Conservation (phyloP, 1,140 invertebrate genomes). For the Mylabris phalerata region DNA sequence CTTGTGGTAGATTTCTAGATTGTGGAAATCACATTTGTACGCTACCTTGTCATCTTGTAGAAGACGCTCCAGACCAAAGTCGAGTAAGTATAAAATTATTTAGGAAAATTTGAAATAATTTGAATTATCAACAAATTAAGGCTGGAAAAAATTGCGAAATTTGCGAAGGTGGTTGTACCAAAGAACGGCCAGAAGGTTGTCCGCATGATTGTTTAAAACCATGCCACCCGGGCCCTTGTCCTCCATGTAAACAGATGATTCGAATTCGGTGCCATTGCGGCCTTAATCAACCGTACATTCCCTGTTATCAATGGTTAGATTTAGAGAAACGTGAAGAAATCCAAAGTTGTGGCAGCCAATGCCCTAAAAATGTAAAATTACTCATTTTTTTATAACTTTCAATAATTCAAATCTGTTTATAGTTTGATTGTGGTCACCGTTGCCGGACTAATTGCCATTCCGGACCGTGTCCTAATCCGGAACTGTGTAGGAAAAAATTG, state of each 20-base stretch:
- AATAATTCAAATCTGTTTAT: slow-evolving; percentile 28
- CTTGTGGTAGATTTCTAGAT: slow-evolving; percentile 58
- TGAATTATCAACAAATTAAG: slow-evolving; percentile 10
- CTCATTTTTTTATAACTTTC: slow-evolving; percentile 15
- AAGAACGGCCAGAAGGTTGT: slow-evolving; percentile 67
- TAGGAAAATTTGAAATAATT: background rate
- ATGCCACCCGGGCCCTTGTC: slow-evolving; percentile 69
- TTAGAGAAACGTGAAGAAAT: slow-evolving; percentile 49
- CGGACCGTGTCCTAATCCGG: slow-evolving; percentile 59
- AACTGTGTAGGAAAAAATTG: slow-evolving; percentile 71
- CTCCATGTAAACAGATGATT: slow-evolving; percentile 63
- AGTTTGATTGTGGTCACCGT: slow-evolving; percentile 67
- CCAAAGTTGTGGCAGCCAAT: slow-evolving; percentile 74
- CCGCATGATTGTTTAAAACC: slow-evolving; percentile 64
- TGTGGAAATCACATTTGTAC: slow-evolving; percentile 79
- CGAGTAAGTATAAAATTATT: slow-evolving; percentile 34
- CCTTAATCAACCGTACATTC: slow-evolving; percentile 62
- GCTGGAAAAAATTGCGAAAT: slow-evolving; percentile 54
- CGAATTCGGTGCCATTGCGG: slow-evolving; percentile 74
- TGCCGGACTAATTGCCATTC: slow-evolving; percentile 72
- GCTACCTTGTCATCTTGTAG: slow-evolving; percentile 63
- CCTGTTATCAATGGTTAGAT: slow-evolving; percentile 59
- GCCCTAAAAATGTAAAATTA: slow-evolving; percentile 70
- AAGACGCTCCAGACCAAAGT: slow-evolving; percentile 41
- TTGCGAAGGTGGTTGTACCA: slow-evolving; percentile 65